Conservation (phyloP, 2,113 vertebrate genomes). For the Caranx ignobilis region DNA sequence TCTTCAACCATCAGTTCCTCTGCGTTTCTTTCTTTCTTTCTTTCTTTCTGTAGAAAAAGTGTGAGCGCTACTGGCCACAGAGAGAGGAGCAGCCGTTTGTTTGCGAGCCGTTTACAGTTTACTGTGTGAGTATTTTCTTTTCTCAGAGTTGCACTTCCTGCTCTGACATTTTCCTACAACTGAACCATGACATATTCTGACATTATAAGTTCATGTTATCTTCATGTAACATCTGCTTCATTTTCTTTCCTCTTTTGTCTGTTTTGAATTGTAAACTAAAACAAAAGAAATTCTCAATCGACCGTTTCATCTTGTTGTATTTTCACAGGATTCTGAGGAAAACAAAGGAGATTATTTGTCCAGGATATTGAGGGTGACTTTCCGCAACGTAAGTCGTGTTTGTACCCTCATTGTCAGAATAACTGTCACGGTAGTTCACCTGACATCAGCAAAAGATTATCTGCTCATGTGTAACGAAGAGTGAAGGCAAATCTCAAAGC, state of each 20-base stretch:
- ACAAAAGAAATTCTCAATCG: not conserved
- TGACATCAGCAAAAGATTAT: conserved; percentile 20
- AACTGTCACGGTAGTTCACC: not conserved
- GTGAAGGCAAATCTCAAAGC: not conserved
- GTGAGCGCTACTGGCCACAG: conserved; percentile 94
- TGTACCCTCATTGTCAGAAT: conserved; percentile 9
- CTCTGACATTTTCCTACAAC: not conserved
- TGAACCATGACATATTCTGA: not conserved
- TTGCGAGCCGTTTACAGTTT: conserved; percentile 88
- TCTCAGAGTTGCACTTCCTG: conserved; percentile 18
- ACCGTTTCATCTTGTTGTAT: not conserved
- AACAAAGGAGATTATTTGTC: conserved; percentile 89
- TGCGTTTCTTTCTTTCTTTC: not conserved
- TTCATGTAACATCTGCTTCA: not conserved
- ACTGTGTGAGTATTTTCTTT: conserved; percentile 88
- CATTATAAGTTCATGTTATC: not conserved
- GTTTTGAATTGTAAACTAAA: not conserved
- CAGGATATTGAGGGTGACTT: conserved; percentile 88
- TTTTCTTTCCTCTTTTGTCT: not conserved
- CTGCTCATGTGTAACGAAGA: conserved; percentile 22
- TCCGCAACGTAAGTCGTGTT: conserved; percentile 85
- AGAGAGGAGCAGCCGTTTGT: conserved; percentile 73
- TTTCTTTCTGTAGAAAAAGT: conserved; percentile 90
- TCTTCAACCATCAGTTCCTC: not conserved
- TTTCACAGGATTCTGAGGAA: conserved; percentile 87